phyloP scores from a whole-genome alignment of 53 echinoderm and acorn worm genomes.

The Paelopatides confundens region DNA sequence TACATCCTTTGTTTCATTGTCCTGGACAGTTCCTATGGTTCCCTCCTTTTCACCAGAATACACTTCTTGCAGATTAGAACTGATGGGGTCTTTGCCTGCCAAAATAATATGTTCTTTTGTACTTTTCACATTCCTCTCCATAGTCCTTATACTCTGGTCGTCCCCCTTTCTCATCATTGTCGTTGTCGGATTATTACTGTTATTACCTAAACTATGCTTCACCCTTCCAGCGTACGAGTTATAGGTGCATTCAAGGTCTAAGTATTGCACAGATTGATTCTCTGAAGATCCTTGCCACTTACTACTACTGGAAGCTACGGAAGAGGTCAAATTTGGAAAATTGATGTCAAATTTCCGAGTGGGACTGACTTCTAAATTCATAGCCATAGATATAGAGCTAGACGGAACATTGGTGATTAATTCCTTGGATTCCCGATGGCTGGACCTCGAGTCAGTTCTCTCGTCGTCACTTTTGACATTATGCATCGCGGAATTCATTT shows the following conservation, averaged over 20 bases:
- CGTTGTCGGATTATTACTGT: neutral
- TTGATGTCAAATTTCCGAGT: conserved; percentile 23
- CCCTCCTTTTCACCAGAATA: neutral
- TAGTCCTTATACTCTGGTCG: neutral
- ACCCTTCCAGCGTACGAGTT: conserved; percentile 29
- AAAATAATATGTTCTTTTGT: neutral
- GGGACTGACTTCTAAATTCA: conserved; percentile 27
- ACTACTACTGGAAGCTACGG: neutral
- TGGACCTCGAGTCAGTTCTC: neutral
- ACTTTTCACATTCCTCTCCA: neutral
- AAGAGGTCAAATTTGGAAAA: conserved; percentile 12
- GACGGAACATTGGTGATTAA: neutral
- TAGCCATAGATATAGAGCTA: conserved; percentile 11
- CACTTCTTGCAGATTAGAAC: neutral
- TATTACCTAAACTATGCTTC: conserved; percentile 26
- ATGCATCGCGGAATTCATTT: conserved; percentile 8
- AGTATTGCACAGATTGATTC: conserved; percentile 29
- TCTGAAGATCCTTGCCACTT: neutral
- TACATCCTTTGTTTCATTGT: neutral
- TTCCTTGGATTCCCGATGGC: neutral
- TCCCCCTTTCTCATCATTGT: neutral
- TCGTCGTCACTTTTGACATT: neutral
- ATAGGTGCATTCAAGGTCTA: conserved; percentile 23
- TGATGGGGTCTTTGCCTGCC: neutral
- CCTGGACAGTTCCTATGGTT: neutral